Percentiles rank a stretch among this genome's conserved stretches.
phyloP scores from a whole-genome alignment of 2,113 vertebrate genomes.

The Thomomys bottae region DNA sequence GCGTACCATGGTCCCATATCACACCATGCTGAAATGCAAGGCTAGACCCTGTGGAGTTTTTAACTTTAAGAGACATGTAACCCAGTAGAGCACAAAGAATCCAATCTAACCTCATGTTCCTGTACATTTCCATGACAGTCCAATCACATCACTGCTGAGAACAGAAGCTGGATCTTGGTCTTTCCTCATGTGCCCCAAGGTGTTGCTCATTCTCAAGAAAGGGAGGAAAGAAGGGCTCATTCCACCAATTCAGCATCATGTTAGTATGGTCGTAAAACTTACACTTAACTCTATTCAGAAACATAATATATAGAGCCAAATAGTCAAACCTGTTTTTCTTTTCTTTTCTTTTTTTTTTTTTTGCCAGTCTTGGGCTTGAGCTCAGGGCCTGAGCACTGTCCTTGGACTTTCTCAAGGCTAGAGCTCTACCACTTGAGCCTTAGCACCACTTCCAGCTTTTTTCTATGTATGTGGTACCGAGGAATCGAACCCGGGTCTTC shows the following conservation, averaged over 20 bases:
- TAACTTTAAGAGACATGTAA: neutral
- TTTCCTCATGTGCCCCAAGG: neutral
- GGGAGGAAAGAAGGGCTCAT: neutral
- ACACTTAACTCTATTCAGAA: neutral
- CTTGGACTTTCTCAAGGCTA: too few species aligned
- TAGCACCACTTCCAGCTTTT: too few species aligned
- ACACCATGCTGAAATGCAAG: fast-evolving
- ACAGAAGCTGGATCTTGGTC: neutral
- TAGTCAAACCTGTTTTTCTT: too few species aligned
- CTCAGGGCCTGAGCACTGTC: too few species aligned
- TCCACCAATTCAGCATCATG: neutral
- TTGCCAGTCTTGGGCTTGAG: too few species aligned
- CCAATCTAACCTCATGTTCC: neutral
- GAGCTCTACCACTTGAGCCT: too few species aligned
- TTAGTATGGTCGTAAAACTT: neutral
- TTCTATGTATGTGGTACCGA: too few species aligned
- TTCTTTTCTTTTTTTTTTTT: too few species aligned
- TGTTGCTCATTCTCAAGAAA: neutral
- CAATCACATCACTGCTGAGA: neutral
- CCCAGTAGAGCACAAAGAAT: neutral
- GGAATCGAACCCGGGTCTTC: too few species aligned
- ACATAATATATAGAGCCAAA: neutral
- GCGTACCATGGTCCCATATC: neutral
- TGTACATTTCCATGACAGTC: neutral
- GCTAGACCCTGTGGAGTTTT: neutral